Base-by-base conservation (phyloP, 2,113 vertebrate genomes). In the Rhinolophus sinicus region DNA sequence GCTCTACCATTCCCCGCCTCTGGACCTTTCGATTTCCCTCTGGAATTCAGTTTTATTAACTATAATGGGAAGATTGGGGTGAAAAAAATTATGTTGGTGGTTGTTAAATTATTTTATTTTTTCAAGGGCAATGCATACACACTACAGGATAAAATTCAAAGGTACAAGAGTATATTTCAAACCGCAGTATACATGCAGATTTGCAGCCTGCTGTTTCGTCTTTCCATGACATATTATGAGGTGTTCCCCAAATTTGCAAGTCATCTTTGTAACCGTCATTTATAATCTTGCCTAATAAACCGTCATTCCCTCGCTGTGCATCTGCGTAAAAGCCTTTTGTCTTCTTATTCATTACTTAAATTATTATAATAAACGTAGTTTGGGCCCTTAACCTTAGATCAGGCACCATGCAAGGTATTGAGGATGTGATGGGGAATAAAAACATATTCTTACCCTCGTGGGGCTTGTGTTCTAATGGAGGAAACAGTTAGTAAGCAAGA, bases 31-130 rank as follows among this genome's bases (percentile, higher is more conserved):
- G 7, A 3, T 28, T 58, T 52, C 11, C 19, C 35, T 69, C 9
- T 73, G n/a, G 26, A 44, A 91, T 50, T 94, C 84, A 73, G 28
- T 93, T 97, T 77, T 38, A 24, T 62, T 65, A 85, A 91, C 8
- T 35, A 3, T 4, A 33, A 7, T 15, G 22, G 60, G 62, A 92
- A 83, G 12, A 73, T 14, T 26, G 2, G 6, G 77, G 22, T n/a
- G 1, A 47, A 60, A 73, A 93, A 82, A 26, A 21, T 13, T 58
- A 8, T 70, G 33, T 56, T 44, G 33, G 24, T 81, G 21, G 1
- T 28, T 67, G n/a, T 88, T 60, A 30, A 35, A 22, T 72, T 67
- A 77, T 78, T 90, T 92, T n/a, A 52, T 54, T 56, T 64, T 90
- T 80, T 75, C 77, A 14, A 22, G 8, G 12, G 9, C 40, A 94